Conservation (phyloP, 2,888 invertebrate species). For the Callosobruchus maculatus region DNA sequence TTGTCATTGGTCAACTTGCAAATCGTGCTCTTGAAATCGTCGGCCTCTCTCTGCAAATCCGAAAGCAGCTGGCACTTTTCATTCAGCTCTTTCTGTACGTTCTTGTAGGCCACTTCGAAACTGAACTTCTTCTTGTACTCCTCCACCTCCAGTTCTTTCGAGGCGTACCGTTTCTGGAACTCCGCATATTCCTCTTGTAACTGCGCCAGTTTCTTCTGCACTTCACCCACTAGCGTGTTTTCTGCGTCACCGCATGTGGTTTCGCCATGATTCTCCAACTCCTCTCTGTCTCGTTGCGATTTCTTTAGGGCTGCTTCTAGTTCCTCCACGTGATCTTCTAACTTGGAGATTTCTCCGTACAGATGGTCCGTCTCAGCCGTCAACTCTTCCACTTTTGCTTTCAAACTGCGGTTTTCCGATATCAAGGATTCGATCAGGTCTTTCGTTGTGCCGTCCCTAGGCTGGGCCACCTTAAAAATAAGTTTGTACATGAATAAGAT, state of each 20-base stretch:
- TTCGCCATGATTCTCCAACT: not conserved
- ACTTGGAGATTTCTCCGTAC: not conserved
- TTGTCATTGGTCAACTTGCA: constrained; percentile 6
- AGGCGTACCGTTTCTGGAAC: constrained; percentile 5
- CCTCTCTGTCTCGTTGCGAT: not conserved
- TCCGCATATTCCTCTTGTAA: constrained; percentile 9
- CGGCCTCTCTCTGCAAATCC: constrained; percentile 3
- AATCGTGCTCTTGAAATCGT: constrained; percentile 7
- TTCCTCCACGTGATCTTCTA: not conserved
- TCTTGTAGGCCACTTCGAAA: constrained; percentile 18
- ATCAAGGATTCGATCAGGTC: not conserved
- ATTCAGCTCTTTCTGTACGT: constrained; percentile 12
- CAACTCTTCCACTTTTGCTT: constrained; percentile 1
- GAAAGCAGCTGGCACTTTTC: constrained; percentile 10
- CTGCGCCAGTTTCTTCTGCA: constrained; percentile 8
- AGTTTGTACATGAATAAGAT: too few species aligned
- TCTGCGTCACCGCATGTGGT: not conserved
- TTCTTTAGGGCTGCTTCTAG: not conserved
- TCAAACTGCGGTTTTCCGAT: not conserved
- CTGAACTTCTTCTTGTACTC: constrained; percentile 12
- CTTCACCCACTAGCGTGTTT: not conserved
- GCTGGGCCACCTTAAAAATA: not conserved
- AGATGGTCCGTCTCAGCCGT: not conserved
- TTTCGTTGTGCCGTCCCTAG: not conserved
- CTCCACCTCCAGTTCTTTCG: constrained; percentile 8